Conservation (phyloP, 2,113 vertebrate genomes). For the Alethe castanea region DNA sequence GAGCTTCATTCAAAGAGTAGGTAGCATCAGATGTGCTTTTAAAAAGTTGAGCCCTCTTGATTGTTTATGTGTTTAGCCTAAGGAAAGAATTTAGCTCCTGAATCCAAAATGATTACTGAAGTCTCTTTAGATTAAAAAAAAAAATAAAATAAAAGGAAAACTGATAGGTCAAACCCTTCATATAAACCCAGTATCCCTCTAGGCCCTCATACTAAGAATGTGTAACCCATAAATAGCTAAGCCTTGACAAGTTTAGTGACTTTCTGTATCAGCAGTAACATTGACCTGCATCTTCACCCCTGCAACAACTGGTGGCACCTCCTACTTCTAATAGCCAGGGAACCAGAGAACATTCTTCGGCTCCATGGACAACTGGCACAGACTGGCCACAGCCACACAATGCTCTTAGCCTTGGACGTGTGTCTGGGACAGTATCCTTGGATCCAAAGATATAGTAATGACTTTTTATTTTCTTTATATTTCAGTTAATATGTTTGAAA, state of each 20-base stretch:
- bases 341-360: not conserved
- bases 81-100: not conserved
- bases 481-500: not conserved
- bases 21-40: not conserved
- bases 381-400: not conserved
- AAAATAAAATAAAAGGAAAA: not conserved
- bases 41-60: not conserved
- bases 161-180: not conserved
- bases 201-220: not conserved
- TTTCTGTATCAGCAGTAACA: not conserved
- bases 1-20: not conserved
- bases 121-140: not conserved
- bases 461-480: not conserved
- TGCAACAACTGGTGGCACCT: not conserved
- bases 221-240: not conserved
- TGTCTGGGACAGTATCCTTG: not conserved
- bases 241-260: not conserved
- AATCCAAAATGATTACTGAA: not conserved
- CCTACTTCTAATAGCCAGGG: not conserved
- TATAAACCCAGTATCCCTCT: not conserved
- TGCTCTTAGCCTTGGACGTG: not conserved
- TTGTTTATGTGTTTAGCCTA: not conserved
- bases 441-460: not conserved
- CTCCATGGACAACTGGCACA: not conserved
- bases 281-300: not conserved